Evolutionary conservation across 2,888 invertebrate species (phyloP).

Genomic region (Drosophila ustulata): DNA sequence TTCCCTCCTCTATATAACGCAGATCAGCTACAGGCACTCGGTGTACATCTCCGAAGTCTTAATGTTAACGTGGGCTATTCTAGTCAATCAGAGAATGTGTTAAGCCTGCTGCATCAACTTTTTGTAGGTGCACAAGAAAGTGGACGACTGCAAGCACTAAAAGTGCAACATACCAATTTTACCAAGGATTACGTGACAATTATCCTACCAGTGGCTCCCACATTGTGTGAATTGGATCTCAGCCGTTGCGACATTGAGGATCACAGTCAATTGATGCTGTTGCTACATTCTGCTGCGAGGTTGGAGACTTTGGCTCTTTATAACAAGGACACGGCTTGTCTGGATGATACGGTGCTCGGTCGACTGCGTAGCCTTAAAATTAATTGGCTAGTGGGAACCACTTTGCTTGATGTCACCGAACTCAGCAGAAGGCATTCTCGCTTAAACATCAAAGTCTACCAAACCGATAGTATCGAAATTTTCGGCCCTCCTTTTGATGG

Average conservation of each 20-base stretch:
- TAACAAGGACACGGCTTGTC: slow-evolving; percentile 32
- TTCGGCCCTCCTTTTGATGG: slow-evolving; percentile 36
- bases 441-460: slow-evolving; percentile 42
- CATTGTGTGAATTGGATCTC: slow-evolving; percentile 52
- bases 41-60: slow-evolving; percentile 48
- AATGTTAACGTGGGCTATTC: slow-evolving; percentile 62
- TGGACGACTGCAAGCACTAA: slow-evolving; percentile 38
- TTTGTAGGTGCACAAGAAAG: slow-evolving; percentile 45
- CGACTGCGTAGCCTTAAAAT: slow-evolving; percentile 35
- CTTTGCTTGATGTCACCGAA: slow-evolving; percentile 15
- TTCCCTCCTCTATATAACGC: slow-evolving; percentile 42
- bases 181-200: slow-evolving; percentile 25
- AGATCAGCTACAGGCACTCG: slow-evolving; percentile 37
- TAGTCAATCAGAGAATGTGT: slow-evolving; percentile 4
- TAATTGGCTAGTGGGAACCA: slow-evolving; percentile 41
- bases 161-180: slow-evolving; percentile 50
- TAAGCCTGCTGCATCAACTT: slow-evolving; percentile 29
- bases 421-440: slow-evolving; percentile 31
- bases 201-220: slow-evolving; percentile 36
- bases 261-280: slow-evolving; percentile 21
- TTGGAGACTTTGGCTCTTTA: slow-evolving; percentile 37
- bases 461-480: slow-evolving; percentile 19
- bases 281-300: slow-evolving; percentile 41
- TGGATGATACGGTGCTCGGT: slow-evolving; percentile 37
- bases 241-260: slow-evolving; percentile 50